Evolutionary conservation across 2,797 vertebrate species (phyloP).

Genomic region (Rhinatrema bivittatum): DNA sequence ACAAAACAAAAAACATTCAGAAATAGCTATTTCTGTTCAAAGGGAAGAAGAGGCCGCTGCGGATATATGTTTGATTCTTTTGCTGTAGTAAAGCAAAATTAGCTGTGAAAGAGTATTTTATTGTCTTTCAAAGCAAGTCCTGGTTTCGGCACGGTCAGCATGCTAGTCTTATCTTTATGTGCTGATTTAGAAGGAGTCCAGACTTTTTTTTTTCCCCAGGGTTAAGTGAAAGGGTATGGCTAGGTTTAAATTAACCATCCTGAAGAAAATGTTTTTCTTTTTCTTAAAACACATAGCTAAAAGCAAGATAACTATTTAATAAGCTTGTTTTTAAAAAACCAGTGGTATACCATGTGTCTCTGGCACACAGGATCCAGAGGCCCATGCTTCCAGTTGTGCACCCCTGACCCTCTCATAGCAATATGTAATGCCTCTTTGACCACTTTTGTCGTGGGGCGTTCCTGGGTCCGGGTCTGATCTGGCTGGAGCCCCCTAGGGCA

Average conservation of each 20-base stretch:
- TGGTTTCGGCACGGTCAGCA: slow-evolving; percentile 57
- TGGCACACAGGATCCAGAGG: too few relatives aligned
- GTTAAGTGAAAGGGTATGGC: slow-evolving; percentile 36
- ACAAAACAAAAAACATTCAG: too few relatives aligned
- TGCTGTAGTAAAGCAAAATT: slow-evolving; percentile 36
- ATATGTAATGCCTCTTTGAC: too few relatives aligned
- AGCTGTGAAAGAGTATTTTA: slow-evolving; percentile 42
- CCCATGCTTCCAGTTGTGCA: too few relatives aligned
- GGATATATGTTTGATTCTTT: slow-evolving; percentile 29
- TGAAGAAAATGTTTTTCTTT: not conserved
- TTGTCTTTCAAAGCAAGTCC: slow-evolving; percentile 47
- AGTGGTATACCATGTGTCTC: too few relatives aligned
- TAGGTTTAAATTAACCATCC: slow-evolving; percentile 38
- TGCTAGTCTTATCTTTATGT: slow-evolving; percentile 67
- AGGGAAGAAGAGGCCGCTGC: slow-evolving; percentile 25
- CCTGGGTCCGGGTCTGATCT: too few relatives aligned
- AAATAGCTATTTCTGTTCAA: slow-evolving; percentile 25
- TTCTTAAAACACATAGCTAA: not conserved
- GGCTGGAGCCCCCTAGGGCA: too few relatives aligned
- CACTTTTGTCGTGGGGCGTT: too few relatives aligned
- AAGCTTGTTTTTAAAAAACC: slow-evolving; percentile 20
- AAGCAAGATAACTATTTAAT: not conserved
- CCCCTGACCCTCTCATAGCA: too few relatives aligned
- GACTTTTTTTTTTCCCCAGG: slow-evolving; percentile 39
- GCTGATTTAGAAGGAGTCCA: slow-evolving; percentile 62